phyloP scores from a whole-genome alignment of 2,113 vertebrate genomes.

The Podarcis muralis region DNA sequence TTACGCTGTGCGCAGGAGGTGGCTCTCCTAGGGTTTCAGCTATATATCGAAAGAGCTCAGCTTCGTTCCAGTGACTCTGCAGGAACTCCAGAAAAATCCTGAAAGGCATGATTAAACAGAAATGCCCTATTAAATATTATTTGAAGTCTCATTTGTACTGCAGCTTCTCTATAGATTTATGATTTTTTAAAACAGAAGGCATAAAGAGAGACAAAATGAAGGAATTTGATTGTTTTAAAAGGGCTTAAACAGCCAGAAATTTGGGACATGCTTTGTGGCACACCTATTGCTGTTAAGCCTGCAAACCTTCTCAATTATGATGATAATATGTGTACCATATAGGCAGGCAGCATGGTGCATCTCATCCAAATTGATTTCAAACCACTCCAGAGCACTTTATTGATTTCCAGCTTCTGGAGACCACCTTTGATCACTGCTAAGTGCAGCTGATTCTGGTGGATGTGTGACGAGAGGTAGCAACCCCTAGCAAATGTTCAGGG shows the following conservation, averaged over 20 bases:
- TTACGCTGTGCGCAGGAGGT: neutral
- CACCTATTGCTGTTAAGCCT: neutral
- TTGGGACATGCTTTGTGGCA: neutral
- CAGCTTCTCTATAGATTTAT: neutral
- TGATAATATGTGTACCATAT: too few relatives aligned
- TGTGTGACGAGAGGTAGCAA: neutral
- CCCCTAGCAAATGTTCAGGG: neutral
- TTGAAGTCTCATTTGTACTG: neutral
- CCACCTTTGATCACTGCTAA: neutral
- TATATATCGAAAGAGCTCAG: neutral
- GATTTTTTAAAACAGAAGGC: neutral
- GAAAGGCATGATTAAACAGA: neutral
- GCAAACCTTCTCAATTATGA: neutral
- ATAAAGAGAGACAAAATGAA: neutral
- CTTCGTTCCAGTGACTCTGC: conserved; percentile 7
- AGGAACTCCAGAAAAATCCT: neutral
- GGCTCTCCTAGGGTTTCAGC: neutral
- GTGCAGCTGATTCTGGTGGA: neutral
- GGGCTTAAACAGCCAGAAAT: neutral
- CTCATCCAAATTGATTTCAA: neutral
- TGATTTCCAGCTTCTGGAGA: neutral
- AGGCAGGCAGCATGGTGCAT: neutral
- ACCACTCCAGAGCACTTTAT: neutral
- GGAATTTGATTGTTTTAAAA: neutral
- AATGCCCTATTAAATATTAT: neutral